These are phyloP conservation scores for Neosilurus hyrtlii DNA, from an alignment of 2,797 vertebrate genomes.

Conservation along the genomic window DNA sequence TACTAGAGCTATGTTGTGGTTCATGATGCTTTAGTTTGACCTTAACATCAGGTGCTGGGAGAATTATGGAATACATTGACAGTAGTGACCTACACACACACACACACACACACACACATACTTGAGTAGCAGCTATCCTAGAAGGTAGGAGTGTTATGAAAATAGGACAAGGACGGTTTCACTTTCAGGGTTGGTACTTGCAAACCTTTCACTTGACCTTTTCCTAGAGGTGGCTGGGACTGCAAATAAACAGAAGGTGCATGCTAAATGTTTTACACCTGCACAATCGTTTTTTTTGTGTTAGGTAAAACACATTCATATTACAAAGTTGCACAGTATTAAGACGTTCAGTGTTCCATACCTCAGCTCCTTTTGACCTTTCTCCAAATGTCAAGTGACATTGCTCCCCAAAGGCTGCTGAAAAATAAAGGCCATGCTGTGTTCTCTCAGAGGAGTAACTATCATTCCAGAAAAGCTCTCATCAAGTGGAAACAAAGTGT, in stretches of 20 bases:
- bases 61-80: neutral
- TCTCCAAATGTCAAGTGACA: conserved; percentile 44
- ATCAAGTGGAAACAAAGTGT: conserved; percentile 5
- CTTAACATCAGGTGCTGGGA: neutral
- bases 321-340: neutral
- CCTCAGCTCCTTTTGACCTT: conserved; percentile 24
- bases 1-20: neutral
- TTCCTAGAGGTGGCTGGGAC: conserved; percentile 53
- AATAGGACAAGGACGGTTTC: conserved; percentile 78
- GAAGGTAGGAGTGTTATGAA: conserved; percentile 65
- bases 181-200: conserved; percentile 66
- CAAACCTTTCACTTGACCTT: conserved; percentile 74
- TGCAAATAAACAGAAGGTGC: conserved; percentile 5
- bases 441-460: conserved; percentile 9
- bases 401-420: conserved; percentile 21
- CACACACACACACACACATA: neutral
- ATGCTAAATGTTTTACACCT: neutral
- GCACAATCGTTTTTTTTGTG: neutral
- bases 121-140: conserved; percentile 61
- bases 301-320: neutral
- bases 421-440: conserved; percentile 15
- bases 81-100: neutral
- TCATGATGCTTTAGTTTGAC: neutral
- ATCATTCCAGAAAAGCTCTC: neutral
- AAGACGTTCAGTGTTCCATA: neutral